A percentile compares a stretch with the other conserved stretches of the same genome.
These are phyloP conservation scores for Hypomecis punctinalis DNA, from an alignment of 2,888 invertebrate genomes.

Conservation along the genomic window DNA sequence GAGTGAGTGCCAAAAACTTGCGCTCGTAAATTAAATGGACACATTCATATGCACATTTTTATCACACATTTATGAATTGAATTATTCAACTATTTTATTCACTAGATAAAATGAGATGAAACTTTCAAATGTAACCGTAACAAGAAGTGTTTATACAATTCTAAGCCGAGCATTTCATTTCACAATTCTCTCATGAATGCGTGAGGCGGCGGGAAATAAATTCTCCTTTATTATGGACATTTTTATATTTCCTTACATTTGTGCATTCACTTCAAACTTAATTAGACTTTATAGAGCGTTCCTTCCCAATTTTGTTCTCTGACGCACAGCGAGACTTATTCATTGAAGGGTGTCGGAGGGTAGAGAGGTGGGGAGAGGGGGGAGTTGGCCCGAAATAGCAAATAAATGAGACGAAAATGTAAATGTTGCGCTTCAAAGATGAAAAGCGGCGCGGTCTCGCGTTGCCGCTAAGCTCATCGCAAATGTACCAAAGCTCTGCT, in stretches of 20 bases:
- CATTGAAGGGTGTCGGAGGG: conserved; percentile 71
- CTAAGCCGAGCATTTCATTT: conserved; percentile 35
- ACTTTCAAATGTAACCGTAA: conserved; percentile 23
- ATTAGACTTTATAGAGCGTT: conserved; percentile 85
- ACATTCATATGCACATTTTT: conserved; percentile 35
- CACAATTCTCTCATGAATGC: conserved; percentile 42
- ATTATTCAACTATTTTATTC: conserved; percentile 29
- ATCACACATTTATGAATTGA: conserved; percentile 20
- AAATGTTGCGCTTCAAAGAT: conserved; percentile 85
- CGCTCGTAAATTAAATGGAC: conserved; percentile 38
- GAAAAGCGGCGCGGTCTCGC: conserved; percentile 81
- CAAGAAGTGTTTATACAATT: conserved; percentile 32
- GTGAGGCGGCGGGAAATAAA: conserved; percentile 58
- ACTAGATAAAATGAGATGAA: conserved; percentile 25
- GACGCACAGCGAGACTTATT: conserved; percentile 82
- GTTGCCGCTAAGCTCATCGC: conserved; percentile 83
- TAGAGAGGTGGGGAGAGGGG: conserved; percentile 53
- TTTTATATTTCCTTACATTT: conserved; percentile 81
- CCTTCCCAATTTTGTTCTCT: conserved; percentile 83
- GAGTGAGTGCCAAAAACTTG: conserved; percentile 40
- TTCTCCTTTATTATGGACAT: conserved; percentile 65
- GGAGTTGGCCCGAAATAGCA: conserved; percentile 82
- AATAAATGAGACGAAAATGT: conserved; percentile 86
- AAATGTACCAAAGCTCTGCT: conserved; percentile 82
- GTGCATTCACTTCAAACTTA: conserved; percentile 83